A percentile compares a stretch with the other conserved stretches of the same genome.
These are phyloP conservation scores for Rhogogaster chlorosoma DNA, from an alignment of 2,888 invertebrate genomes.

Conservation along the genomic window DNA sequence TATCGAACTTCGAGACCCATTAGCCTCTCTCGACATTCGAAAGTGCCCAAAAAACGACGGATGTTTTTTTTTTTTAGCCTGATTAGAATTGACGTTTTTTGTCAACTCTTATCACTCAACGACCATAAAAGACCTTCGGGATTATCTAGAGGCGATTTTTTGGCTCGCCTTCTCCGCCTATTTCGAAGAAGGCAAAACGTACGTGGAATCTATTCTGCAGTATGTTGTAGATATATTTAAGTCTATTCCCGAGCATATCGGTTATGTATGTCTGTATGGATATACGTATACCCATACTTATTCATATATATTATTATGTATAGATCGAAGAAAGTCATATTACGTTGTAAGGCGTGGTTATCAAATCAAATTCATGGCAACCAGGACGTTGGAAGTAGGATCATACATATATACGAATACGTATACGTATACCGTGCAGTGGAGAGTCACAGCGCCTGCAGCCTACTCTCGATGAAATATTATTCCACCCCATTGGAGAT, in stretches of 20 bases:
- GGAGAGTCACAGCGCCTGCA: not conserved
- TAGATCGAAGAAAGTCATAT: constrained; percentile 12
- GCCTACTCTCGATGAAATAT: constrained; percentile 59
- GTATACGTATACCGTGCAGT: not conserved
- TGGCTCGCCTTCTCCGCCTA: too few relatives aligned
- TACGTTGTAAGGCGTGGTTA: constrained; percentile 20
- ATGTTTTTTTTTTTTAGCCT: too few relatives aligned
- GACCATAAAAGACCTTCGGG: too few relatives aligned
- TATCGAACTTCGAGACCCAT: not conserved
- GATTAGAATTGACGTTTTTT: too few relatives aligned
- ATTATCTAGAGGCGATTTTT: too few relatives aligned
- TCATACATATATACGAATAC: not conserved
- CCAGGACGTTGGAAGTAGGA: not conserved
- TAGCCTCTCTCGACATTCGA: not conserved
- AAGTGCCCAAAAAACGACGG: not conserved
- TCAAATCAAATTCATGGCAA: constrained; percentile 39
- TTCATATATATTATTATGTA: constrained; percentile 3
- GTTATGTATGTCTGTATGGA: not conserved
- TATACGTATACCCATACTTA: not conserved
- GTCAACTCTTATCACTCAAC: too few relatives aligned
- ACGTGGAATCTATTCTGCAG: not conserved
- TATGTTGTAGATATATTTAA: not conserved
- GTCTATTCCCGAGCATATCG: not conserved
- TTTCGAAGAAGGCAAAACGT: not conserved
- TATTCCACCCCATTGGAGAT: constrained; percentile 63